A percentile compares a stretch with the other conserved stretches of the same genome.
Evolutionary conservation across 2,888 invertebrate genomes (phyloP).

Genomic region (Azorinus chamasolen): DNA sequence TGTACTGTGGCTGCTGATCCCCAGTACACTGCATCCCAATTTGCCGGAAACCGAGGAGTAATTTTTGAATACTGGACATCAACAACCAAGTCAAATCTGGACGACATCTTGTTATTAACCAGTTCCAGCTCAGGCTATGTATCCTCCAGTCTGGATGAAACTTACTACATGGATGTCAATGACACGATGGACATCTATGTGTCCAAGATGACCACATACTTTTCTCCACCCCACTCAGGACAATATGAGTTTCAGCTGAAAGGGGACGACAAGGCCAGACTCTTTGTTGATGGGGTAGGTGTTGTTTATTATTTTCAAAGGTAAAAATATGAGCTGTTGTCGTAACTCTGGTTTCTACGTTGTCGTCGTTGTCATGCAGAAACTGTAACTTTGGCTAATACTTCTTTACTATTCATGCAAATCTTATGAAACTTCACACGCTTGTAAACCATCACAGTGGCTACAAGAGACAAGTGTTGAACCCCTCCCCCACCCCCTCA

Average conservation of each 20-base stretch:
- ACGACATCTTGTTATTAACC: slow-evolving; percentile 38
- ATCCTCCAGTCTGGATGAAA: slow-evolving; percentile 57
- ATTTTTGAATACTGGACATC: slow-evolving; percentile 61
- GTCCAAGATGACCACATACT: slow-evolving; percentile 68
- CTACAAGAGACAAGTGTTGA: no score
- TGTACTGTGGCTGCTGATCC: slow-evolving; percentile 55
- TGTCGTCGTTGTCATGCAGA: no score
- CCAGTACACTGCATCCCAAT: slow-evolving; percentile 16
- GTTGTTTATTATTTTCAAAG: no score
- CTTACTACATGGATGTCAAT: slow-evolving; percentile 53
- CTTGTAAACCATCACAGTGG: no score
- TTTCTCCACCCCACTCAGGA: slow-evolving; percentile 72
- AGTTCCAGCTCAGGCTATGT: slow-evolving; percentile 57
- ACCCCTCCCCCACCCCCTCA: no score
- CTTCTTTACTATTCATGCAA: no score
- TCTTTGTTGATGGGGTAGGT: slow-evolving; percentile 61
- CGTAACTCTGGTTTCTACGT: no score
- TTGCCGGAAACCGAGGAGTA: slow-evolving; percentile 70
- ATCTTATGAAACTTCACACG: no score
- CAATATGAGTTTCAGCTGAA: slow-evolving; percentile 70
- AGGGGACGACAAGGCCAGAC: slow-evolving; percentile 69
- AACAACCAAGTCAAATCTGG: slow-evolving; percentile 30
- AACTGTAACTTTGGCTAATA: no score
- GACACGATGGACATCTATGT: slow-evolving; percentile 63
- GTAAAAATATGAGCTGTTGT: no score